Base-by-base conservation (phyloP, 2,113 vertebrate species). In the Dolichotis patagonum region DNA sequence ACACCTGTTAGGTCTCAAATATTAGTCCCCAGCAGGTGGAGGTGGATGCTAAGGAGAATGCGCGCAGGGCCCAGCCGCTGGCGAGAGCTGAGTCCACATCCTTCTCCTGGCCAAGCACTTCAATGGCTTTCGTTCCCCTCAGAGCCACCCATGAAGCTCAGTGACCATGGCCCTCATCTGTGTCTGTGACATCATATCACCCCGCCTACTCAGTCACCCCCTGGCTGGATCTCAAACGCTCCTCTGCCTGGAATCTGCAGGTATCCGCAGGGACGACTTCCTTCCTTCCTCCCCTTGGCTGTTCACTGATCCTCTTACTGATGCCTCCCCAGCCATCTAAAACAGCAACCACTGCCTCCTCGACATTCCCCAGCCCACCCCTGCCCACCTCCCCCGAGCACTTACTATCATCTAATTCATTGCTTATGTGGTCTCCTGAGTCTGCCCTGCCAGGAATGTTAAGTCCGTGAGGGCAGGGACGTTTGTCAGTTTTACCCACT, bases 61-160 rank as follows among this genome's bases (percentile, higher is more conserved):
- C 4, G 32, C n/a, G 7, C 13, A 7, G 38, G 17, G 22, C 6
- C 63, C 32, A 7, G 3, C 0, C 6, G 38, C 41, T 24, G 65
- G 4, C 1, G 11, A 54, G 54, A 3, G 19, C 60, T 63, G 4
- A 0, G 49, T 6, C 41, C 43, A 32, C 0, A 0, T 4, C 0
- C 0, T 1, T 28, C 38, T 83, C 49, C 87, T 80, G 49, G 13
- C 30, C 65, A 56, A 22, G 32, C 20, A 22, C 32, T 80, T 63
- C 9, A 0, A 0, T 0, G 14, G 96, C n/a, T 81, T 43, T 41
- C 65, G 38, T 58, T 73, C 52, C 65, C 3, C 43, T 16, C 0
- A 1, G 54, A n/a, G 2, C 30, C 35, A 35, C 88, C 84, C 14
- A 0, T 2, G 60, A 49, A 41, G 16, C 43, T 35, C 20, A 14